phyloP scores from a whole-genome alignment of 2,888 invertebrate genomes.

The Phrixothrix hirtus region DNA sequence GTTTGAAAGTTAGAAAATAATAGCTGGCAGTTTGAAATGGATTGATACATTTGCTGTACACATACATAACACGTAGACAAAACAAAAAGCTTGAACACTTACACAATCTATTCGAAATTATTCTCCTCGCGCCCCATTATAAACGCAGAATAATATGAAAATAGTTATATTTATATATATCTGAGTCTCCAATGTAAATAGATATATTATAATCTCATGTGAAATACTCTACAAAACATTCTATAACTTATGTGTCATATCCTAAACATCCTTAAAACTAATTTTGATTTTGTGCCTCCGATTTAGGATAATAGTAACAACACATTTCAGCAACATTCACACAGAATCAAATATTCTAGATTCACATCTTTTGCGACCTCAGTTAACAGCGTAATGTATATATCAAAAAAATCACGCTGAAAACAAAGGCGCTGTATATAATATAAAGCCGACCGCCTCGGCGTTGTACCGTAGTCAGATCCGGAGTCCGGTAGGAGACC shows the following conservation, averaged over 20 bases:
- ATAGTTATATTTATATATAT: conserved; percentile 52
- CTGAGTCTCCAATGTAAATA: conserved; percentile 54
- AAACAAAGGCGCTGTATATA: conserved; percentile 16
- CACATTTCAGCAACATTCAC: conserved; percentile 47
- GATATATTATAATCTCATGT: conserved; percentile 50
- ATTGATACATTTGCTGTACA: conserved; percentile 38
- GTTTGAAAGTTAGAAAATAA: conserved; percentile 31
- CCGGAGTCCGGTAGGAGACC: conserved; percentile 24
- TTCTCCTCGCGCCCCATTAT: conserved; percentile 43
- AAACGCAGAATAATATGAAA: conserved; percentile 53
- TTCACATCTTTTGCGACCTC: conserved; percentile 18
- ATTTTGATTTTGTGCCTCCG: conserved; percentile 55
- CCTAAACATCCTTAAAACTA: conserved; percentile 51
- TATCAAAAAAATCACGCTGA: conserved; percentile 8
- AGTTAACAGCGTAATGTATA: conserved; percentile 4
- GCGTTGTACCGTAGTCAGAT: conserved; percentile 26
- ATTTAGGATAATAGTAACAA: conserved; percentile 42
- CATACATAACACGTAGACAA: conserved; percentile 49
- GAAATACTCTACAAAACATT: conserved; percentile 52
- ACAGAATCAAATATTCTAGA: conserved; percentile 34
- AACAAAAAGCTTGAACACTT: conserved; percentile 49
- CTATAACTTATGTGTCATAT: conserved; percentile 50
- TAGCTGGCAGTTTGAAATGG: conserved; percentile 41
- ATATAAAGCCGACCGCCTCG: conserved; percentile 27
- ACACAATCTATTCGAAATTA: conserved; percentile 46